Evolutionary conservation across 2,797 vertebrate genomes (phyloP), one percentile per base, ranked within the genome.

Genomic region (Sparus aurata): DNA sequence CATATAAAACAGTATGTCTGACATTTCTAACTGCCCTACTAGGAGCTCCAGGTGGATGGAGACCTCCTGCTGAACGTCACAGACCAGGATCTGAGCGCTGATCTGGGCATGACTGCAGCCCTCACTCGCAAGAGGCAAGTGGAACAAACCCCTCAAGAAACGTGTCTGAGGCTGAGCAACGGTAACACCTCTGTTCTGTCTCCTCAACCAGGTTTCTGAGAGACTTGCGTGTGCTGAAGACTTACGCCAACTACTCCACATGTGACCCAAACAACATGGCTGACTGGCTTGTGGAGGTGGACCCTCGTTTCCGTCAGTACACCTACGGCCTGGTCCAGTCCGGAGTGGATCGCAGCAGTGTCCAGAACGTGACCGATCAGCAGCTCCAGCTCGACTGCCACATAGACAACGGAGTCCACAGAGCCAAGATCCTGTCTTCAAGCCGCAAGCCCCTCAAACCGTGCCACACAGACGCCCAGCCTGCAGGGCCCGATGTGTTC

Each of bases 181-280:
- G 8, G n/a, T 43, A n/a, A 50, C 5, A 2, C 11, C 38, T 61
- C 17, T 55, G 16, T 23, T 74, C 54, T 58, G 18, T 73, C 53
- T 59, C 20, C 38, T 57, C 55, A 23, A 2, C 1, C 88, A 99
- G 98, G 89, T 99, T 99, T 87, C 88, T 97, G 59, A 95, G 98
- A 84, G 98, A 99, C 77, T 91, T 99, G 73, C 96, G 95, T 0
- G 98, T 99, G 71, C 94, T 99, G 77, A 99, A 99, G 93, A 99
- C 96, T 0, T 98, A 97, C 0, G 97, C 98, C 66, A 97, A 97
- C 93, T 99, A 99, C 74, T 96, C 98, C 34, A 99, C 96, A 0
- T 99, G 98, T 0, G 98, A 99, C 92, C 97, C 95, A 66, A 97
- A 98, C 94, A 99, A 99, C 90, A 94, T 99, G 92, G 96, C 97